Conservation (phyloP, 2,888 invertebrate genomes). For the Cylloceria caligata region DNA sequence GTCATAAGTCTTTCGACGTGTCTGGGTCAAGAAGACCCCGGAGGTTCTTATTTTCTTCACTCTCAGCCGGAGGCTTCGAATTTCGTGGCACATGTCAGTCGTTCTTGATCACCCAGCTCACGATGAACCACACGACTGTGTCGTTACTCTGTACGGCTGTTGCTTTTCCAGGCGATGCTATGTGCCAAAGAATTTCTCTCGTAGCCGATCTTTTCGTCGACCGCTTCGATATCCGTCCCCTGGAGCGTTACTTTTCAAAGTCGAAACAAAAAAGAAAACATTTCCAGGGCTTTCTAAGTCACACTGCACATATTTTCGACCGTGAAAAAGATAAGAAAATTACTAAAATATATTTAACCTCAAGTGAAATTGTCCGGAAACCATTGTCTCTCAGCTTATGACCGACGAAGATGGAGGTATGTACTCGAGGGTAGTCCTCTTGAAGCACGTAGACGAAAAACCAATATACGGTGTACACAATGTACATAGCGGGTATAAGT, state of each 20-base stretch:
- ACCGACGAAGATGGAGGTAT: neutral
- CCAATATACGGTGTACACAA: too few relatives aligned
- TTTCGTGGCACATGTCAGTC: conserved; percentile 77
- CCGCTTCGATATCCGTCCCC: conserved; percentile 15
- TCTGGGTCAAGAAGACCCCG: conserved; percentile 64
- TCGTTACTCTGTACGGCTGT: neutral
- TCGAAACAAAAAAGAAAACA: neutral
- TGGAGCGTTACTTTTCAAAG: conserved; percentile 6
- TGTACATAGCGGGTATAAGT: conserved; percentile 15
- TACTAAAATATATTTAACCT: neutral
- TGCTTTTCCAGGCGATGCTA: conserved; percentile 48
- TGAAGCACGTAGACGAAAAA: conserved; percentile 19
- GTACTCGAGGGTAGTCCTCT: neutral
- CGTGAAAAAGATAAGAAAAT: neutral
- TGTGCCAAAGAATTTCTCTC: conserved; percentile 29
- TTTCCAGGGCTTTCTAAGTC: neutral
- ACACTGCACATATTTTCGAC: neutral
- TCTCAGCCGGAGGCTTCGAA: conserved; percentile 69
- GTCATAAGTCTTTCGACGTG: conserved; percentile 76
- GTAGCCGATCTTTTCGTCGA: conserved; percentile 38
- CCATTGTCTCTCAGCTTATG: neutral
- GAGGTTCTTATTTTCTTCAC: conserved; percentile 63
- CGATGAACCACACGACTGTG: conserved; percentile 62
- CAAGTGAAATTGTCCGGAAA: conserved; percentile 31
- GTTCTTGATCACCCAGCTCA: conserved; percentile 73